phyloP scores from a whole-genome alignment of 1,140 invertebrate genomes.

The Brachionus paranguensis region DNA sequence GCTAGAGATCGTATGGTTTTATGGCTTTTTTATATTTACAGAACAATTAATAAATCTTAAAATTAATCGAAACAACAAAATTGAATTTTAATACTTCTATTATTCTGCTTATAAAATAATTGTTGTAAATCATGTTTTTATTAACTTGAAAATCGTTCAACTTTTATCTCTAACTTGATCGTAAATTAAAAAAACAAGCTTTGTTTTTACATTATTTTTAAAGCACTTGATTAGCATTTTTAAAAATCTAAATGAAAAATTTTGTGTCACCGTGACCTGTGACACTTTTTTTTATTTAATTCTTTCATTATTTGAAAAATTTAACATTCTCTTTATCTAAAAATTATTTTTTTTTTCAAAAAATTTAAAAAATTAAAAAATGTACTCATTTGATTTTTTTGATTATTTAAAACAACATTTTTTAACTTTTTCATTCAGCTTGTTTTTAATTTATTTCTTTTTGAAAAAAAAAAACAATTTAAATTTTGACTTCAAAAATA shows the following conservation, averaged over 20 bases:
- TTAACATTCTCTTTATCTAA: too few relatives aligned
- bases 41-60: constrained; percentile 28
- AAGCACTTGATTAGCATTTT: neutral
- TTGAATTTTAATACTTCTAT: constrained; percentile 19
- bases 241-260: neutral
- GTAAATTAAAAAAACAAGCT: neutral
- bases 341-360: too few relatives aligned
- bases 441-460: too few relatives aligned
- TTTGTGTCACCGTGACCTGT: neutral
- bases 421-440: too few relatives aligned
- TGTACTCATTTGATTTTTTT: too few relatives aligned
- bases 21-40: constrained; percentile 24
- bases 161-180: neutral
- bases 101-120: neutral
- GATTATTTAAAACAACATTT: too few relatives aligned
- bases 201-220: neutral
- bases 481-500: too few relatives aligned
- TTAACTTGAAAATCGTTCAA: neutral
- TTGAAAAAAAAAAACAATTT: too few relatives aligned
- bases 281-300: too few relatives aligned
- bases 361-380: too few relatives aligned
- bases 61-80: neutral
- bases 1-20: constrained; percentile 7
- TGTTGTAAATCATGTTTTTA: constrained; percentile 32
- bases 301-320: too few relatives aligned